Base-by-base conservation (phyloP, 2,113 vertebrate genomes). In the Notothenia coriiceps region DNA sequence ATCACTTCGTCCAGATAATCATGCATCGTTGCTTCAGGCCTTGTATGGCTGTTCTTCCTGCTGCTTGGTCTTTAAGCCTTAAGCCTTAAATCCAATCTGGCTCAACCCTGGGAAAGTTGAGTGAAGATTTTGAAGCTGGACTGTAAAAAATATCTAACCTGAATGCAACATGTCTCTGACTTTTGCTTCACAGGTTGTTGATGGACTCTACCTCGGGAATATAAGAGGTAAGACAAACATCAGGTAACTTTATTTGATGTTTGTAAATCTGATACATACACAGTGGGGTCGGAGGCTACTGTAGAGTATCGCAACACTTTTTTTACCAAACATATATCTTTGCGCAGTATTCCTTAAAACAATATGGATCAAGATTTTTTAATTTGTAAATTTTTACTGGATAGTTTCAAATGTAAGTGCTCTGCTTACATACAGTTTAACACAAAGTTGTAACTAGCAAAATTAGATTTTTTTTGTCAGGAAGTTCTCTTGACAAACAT, bases 151-250 rank as follows among this genome's bases (percentile, higher is more conserved):
- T 59, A 25, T 68, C 61, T 88, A 74, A 80, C 52, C 57, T 59
- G 35, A 74, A 73, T 33, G 4, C 49, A 79, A 73, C 51, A 92
- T 93, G 88, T 93, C 88, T 92, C 76, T 88, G 68, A 68, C 50
- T 83, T 63, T 77, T 88, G 77, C 79, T 86, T 88, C 86, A 82
- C 86, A 98, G 97, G 88, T 97, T 62, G 92, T 97, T 46, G 87
- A 94, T 47, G 97, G 97, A 0, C 96, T 98, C 59, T 97, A 97
- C 85, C 95, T 98, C 0, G 97, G 97, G 43, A 98, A 97, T 78
- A 96, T 97, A 85, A 93, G 88, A 65, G 96, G 97, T 98, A 79
- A 95, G 96, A 87, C 25, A 33, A 84, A 61, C 35, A 55, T 65
- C n/a, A 70, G 71, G 35, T 52, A 17, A 35, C 14, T 57, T 65